Evolutionary conservation across 2,888 invertebrate genomes (phyloP).

Genomic region (Himalopsyche kuldschensis): DNA sequence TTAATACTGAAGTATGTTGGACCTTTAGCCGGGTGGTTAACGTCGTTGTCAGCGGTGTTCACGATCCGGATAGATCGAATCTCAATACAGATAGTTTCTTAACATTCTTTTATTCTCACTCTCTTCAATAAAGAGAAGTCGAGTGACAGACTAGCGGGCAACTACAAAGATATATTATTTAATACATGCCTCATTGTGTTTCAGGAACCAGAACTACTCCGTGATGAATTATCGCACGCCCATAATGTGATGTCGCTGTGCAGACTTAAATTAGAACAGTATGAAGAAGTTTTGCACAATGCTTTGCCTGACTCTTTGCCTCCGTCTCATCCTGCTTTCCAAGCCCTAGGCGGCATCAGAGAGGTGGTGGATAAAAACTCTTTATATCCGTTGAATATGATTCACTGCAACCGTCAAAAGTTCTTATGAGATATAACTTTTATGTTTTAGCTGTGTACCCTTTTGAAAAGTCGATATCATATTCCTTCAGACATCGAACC

Average conservation of each 20-base stretch:
- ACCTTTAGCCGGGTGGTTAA: no score
- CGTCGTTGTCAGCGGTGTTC: no score
- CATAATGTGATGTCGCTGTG: constrained; percentile 34
- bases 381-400: neutral
- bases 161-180: no score
- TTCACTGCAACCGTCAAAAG: neutral
- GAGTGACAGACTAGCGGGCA: no score
- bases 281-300: constrained; percentile 21
- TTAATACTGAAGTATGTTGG: no score
- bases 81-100: no score
- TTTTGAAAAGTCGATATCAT: constrained; percentile 25
- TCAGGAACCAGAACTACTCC: constrained; percentile 26
- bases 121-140: no score
- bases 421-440: neutral
- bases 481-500: constrained; percentile 44
- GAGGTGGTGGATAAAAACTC: constrained; percentile 21
- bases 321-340: constrained; percentile 25
- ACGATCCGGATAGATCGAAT: no score
- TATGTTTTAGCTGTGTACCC: constrained; percentile 21
- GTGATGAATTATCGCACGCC: constrained; percentile 28
- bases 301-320: constrained; percentile 17
- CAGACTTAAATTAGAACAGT: constrained; percentile 25
- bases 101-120: no score
- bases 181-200: no score
- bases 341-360: constrained; percentile 30